phyloP scores from a whole-genome alignment of 2,113 vertebrate species.

The Oceanites oceanicus region DNA sequence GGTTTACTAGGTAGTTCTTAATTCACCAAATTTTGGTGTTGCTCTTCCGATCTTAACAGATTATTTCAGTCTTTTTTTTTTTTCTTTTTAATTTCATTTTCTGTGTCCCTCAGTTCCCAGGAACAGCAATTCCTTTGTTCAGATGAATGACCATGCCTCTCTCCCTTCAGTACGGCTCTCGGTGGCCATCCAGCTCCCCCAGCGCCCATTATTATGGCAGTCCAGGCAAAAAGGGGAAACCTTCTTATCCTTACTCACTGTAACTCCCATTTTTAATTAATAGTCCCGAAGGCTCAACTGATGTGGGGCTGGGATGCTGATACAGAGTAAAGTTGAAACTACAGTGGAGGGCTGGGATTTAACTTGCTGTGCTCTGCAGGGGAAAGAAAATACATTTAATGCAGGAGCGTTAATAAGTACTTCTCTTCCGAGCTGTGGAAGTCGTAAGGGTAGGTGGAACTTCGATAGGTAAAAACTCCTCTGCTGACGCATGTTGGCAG shows the following conservation, averaged over 20 bases:
- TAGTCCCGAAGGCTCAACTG: rapidly evolving
- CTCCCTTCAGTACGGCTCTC: neutral
- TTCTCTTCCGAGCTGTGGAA: neutral
- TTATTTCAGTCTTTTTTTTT: neutral
- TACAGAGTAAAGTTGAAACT: neutral
- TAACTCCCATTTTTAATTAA: neutral
- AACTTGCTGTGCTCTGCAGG: neutral
- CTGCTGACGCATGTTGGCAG: neutral
- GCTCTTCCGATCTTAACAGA: neutral
- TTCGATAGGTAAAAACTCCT: rapidly evolving
- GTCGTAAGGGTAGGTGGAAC: neutral
- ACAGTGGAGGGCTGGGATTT: neutral
- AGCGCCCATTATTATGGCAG: neutral
- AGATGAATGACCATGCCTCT: neutral
- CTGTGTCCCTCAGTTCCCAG: neutral
- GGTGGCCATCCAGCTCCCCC: neutral
- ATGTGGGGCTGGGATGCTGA: neutral
- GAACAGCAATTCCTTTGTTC: neutral
- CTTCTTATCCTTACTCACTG: neutral
- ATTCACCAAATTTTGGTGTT: neutral
- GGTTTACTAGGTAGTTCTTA: neutral
- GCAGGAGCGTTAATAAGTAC: neutral
- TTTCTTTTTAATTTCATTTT: neutral
- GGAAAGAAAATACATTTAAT: no score
- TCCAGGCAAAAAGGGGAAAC: neutral